Base-by-base conservation (phyloP, 2,797 vertebrate species). In the Leptoclinus maculatus region DNA sequence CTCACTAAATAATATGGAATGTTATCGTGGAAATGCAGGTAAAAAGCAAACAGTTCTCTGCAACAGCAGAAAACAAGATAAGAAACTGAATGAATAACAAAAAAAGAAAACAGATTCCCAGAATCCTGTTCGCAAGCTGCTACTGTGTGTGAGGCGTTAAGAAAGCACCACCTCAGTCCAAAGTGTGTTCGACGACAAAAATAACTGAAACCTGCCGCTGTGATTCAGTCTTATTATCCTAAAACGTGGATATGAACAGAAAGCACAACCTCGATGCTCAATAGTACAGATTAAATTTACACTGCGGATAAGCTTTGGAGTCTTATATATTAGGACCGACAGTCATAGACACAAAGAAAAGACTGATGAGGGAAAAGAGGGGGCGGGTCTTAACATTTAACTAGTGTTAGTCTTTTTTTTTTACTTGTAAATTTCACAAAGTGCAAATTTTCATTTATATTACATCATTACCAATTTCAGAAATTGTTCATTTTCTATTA, bases 401-500 rank as follows among this genome's bases (percentile, higher is more conserved):
- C 94, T 95, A 93, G 95, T 89, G 92, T 95, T 94, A 91, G 88
- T 87, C 74, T 10, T 63, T 63, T 80, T 70, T 72, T 73, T 88
- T 75, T 71, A 85, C 83, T 90, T 88, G 78, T 82, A 80, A 91
- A 89, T 92, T 94, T 93, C 91, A 95, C 92, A 92, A 95, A 96
- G 95, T 96, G 93, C 95, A 95, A 94, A 86, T 92, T 88, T 91
- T 92, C 77, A 89, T 84, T 81, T 90, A 93, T 92, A 92, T 90
- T 91, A 92, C 87, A 95, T 88, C 83, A 92, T 89, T 93, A 90
- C 87, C 89, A 90, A 85, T 89, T 89, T 90, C 89, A 88, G 86
- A 91, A 92, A 88, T 84, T 80, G 67, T 75, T 88, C 49, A 58
- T 76, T 87, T 81, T 85, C 67, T 88, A 87, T 88, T 88, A 88